A percentile compares a stretch with the other conserved stretches of the same genome.
phyloP scores from a whole-genome alignment of 2,888 invertebrate genomes.

The Drosophila anomalata region DNA sequence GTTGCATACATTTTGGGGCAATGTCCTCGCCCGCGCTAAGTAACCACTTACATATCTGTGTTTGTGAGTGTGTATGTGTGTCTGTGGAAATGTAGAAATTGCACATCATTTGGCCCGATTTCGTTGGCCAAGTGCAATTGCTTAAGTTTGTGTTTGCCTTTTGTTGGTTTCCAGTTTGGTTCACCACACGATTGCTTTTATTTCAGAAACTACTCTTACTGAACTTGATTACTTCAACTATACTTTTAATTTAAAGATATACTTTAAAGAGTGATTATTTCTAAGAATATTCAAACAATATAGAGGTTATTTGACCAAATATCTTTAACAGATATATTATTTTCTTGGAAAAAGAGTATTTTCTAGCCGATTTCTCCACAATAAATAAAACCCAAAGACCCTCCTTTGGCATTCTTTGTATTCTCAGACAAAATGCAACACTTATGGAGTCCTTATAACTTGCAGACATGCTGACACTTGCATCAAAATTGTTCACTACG shows the following conservation, averaged over 20 bases:
- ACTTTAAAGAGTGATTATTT: no score
- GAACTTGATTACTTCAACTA: no score
- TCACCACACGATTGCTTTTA: slow-evolving; percentile 5
- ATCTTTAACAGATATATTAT: no score
- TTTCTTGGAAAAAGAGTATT: no score
- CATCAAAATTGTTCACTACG: not conserved
- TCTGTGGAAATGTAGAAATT: slow-evolving; percentile 46
- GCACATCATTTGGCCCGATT: slow-evolving; percentile 75
- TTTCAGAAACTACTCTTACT: no score
- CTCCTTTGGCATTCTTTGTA: slow-evolving; percentile 42
- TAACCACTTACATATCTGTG: slow-evolving; percentile 23
- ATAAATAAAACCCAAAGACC: no score
- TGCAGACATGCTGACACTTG: slow-evolving; percentile 26
- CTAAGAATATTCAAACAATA: no score
- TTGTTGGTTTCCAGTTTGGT: slow-evolving; percentile 49
- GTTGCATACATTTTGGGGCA: slow-evolving; percentile 78
- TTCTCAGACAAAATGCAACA: slow-evolving; percentile 60
- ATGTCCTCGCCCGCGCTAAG: slow-evolving; percentile 64
- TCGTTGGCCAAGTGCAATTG: slow-evolving; percentile 44
- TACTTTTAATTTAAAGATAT: no score
- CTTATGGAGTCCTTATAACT: slow-evolving; percentile 73
- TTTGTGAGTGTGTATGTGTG: not conserved
- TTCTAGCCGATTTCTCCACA: no score
- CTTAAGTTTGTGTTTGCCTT: slow-evolving; percentile 30
- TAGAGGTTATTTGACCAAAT: no score